Evolutionary conservation across 2,113 vertebrate species (phyloP), one percentile per base, ranked within the genome.

Genomic region (Sinocyclocheilus anophthalmus): DNA sequence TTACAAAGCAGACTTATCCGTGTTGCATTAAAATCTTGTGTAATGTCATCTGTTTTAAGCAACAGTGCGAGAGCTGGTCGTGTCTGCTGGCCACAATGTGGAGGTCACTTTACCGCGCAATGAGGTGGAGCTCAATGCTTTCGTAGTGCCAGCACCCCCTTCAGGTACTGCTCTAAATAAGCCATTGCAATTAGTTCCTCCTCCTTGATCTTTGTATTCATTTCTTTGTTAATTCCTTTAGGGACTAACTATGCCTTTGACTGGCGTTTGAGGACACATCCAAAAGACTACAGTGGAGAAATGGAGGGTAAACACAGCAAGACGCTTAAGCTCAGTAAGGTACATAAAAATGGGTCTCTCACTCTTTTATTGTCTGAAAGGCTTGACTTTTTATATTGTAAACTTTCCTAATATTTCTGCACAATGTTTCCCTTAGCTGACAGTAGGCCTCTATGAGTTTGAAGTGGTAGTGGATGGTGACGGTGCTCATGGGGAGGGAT

Each of bases 381-480:
- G 55, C 55, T 59, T 59, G 48, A 50, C 48, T 50, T 50, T 50
- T 20, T 8, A 8, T 37, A 30, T 22, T 61, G 12, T 84, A 85
- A 80, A 72, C 83, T 39, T 39, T 87, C 39, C 57, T 88, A 61
- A 79, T 42, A 73, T 72, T 30, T 2, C 14, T 1, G 42, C 33
- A 30, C 4, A 42, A 39, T 90, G 90, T 30, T 78, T 87, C 65
- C 92, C 61, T 39, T 45, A 99, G 98, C 96, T 99, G 45, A 99
- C 98, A 0, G 95, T 96, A 84, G 98, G 98, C 57, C 93, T 99
- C 22, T 99, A 99, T 0, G 97, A 98, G 92, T 99, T 99, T 93
- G 97, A 94, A 91, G 96, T 99, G 26, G 91, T 94, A 0, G 98
- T 97, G 4, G 92, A 96, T 0, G 96, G 96, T 4, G 95, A 96